A percentile compares a stretch with the other conserved stretches of the same genome.
Evolutionary conservation across 2,888 invertebrate species (phyloP).

Genomic region (Cataglyphis albicans): DNA sequence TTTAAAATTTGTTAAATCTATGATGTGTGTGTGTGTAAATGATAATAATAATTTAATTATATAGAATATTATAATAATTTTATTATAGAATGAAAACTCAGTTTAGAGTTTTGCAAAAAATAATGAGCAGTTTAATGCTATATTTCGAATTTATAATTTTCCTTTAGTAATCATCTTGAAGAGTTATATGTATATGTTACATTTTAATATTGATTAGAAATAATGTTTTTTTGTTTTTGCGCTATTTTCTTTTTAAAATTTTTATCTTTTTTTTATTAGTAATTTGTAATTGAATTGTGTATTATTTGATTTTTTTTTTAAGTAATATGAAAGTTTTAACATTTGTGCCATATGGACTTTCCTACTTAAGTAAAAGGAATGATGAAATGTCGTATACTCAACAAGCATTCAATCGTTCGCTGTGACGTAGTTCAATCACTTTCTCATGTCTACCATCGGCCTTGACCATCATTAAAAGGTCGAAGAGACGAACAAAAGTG

Average conservation of each 20-base stretch:
- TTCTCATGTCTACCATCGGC: slow-evolving; percentile 71
- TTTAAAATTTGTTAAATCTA: not conserved
- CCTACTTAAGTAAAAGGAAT: slow-evolving; percentile 31
- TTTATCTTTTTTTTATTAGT: not conserved
- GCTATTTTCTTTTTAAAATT: not conserved
- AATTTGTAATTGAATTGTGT: not conserved
- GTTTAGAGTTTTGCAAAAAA: not conserved
- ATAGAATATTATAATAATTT: slow-evolving; percentile 1
- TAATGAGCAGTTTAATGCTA: not conserved
- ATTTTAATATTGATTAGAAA: not conserved
- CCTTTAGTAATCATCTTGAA: not conserved
- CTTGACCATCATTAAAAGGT: slow-evolving; percentile 76
- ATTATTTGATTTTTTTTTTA: not conserved
- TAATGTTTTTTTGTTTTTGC: not conserved
- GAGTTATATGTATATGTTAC: not conserved
- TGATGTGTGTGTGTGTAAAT: not conserved
- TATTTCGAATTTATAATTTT: not conserved
- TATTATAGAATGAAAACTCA: not conserved
- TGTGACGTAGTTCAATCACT: slow-evolving; percentile 73
- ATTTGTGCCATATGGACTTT: not conserved
- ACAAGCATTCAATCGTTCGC: slow-evolving; percentile 19
- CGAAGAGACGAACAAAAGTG: slow-evolving; percentile 65
- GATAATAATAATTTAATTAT: slow-evolving; percentile 8
- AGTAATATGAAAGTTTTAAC: slow-evolving; percentile 31
- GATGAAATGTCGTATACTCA: slow-evolving; percentile 24